These are phyloP conservation scores for Eurytoma adleriae DNA, from an alignment of 2,888 invertebrate genomes.

Conservation along the genomic window DNA sequence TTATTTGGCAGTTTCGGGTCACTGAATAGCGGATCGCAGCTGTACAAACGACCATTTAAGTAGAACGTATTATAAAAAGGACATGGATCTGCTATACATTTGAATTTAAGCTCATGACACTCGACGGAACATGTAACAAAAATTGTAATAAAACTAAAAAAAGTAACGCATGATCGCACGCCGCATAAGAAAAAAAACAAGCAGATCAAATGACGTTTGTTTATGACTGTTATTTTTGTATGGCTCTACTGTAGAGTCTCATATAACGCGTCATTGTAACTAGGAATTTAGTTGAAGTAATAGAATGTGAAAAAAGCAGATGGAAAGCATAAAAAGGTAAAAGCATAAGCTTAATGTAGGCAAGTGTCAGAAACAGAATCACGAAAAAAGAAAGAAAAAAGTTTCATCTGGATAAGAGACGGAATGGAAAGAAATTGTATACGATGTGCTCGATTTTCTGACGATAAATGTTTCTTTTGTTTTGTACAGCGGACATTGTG, in stretches of 20 bases:
- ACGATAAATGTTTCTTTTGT: slow-evolving; percentile 73
- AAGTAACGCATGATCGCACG: slow-evolving; percentile 60
- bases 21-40: slow-evolving; percentile 11
- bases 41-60: slow-evolving; percentile 22
- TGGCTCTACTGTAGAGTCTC: slow-evolving; percentile 69
- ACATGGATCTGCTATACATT: slow-evolving; percentile 23
- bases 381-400: slow-evolving; percentile 34
- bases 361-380: slow-evolving; percentile 32
- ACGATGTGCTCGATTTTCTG: slow-evolving; percentile 67
- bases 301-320: slow-evolving; percentile 54
- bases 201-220: slow-evolving; percentile 65
- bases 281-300: slow-evolving; percentile 66
- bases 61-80: not conserved
- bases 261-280: slow-evolving; percentile 60
- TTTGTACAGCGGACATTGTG: slow-evolving; percentile 75
- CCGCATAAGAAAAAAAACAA: slow-evolving; percentile 62
- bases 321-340: slow-evolving; percentile 60
- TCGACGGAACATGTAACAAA: slow-evolving; percentile 48
- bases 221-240: slow-evolving; percentile 75
- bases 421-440: slow-evolving; percentile 58
- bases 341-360: slow-evolving; percentile 55
- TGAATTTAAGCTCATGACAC: slow-evolving; percentile 52
- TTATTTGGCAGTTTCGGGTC: slow-evolving; percentile 47
- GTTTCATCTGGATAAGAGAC: slow-evolving; percentile 21
- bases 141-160: slow-evolving; percentile 57